Evolutionary conservation across 2,888 invertebrate species (phyloP).

Genomic region (Ashinkailepas kermadecensis): DNA sequence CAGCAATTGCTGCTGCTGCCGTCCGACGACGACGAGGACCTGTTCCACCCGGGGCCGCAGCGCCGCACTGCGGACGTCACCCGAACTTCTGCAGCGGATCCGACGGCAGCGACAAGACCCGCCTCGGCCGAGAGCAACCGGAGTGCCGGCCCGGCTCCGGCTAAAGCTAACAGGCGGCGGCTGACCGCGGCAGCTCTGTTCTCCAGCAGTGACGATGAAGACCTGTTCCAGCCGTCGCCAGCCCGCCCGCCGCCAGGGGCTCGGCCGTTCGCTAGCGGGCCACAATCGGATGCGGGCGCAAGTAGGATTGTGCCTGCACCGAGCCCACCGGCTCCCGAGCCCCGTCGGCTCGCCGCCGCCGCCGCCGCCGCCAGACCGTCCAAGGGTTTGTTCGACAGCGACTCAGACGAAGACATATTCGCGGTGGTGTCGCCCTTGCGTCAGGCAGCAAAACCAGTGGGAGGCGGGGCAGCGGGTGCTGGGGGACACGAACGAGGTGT

Average conservation of each 20-base stretch:
- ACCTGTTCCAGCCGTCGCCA: neutral
- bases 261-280: too few relatives aligned
- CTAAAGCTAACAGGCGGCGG: neutral
- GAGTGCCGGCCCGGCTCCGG: neutral
- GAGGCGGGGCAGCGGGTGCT: too few relatives aligned
- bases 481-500: too few relatives aligned
- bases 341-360: too few relatives aligned
- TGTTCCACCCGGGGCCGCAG: neutral
- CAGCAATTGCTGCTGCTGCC: neutral
- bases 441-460: neutral
- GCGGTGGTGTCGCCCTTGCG: neutral
- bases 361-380: neutral
- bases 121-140: neutral
- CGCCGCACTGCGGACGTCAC: neutral
- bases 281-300: too few relatives aligned
- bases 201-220: constrained; percentile 4
- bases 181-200: neutral
- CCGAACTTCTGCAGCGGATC: neutral
- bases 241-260: too few relatives aligned
- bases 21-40: neutral
- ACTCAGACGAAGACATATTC: constrained; percentile 7
- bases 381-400: neutral
- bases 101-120: neutral
- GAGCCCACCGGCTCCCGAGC: neutral
- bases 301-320: too few relatives aligned